Base-by-base conservation (phyloP, 2,113 vertebrate species). In the Istiophorus platypterus region DNA sequence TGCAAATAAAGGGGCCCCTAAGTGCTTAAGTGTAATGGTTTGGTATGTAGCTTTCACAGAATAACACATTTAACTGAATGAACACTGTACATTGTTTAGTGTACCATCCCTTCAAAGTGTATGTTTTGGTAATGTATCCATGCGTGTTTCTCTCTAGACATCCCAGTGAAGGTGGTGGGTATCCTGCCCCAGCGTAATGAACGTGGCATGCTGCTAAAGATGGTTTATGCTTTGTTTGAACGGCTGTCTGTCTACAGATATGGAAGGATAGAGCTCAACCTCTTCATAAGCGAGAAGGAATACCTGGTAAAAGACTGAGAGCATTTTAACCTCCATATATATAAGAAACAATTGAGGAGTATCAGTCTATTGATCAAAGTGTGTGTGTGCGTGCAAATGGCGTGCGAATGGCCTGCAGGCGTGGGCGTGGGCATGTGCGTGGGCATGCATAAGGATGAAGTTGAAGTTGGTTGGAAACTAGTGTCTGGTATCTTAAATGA, bases 241-340 rank as follows among this genome's bases (percentile, higher is more conserved):
- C 90, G 95, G 72, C 86, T 56, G 77, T 99, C 97, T 62, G 49
- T 99, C 84, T 99, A 90, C 95, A 95, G 80, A 93, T 97, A 96
- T 0, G 98, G 98, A 87, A 96, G 98, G 90, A 26, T 96, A 73
- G 97, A 99, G 88, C 91, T 99, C 71, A 96, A 97, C 93, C 26
- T 99, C 82, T 97, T 99, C 82, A 83, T 99, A 27, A 96, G 92
- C 66, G 97, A 99, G 93, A 96, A 75, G 76, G 95, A 97, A 80
- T 99, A 96, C 81, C 88, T 85, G 93, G 98, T 99, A 95, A 52
- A 95, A 64, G 6, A 37, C 22, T 22, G 24, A 51, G 0, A 64
- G 0, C 13, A 8, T 47, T 29, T 81, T 63, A 71, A 69, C 5
- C 12, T 54, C 22, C n/a, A n/a, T 17, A 26, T 49, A 2, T 45